These are phyloP conservation scores for Athalia rosae DNA, from an alignment of 2,888 invertebrate species.

Conservation along the genomic window DNA sequence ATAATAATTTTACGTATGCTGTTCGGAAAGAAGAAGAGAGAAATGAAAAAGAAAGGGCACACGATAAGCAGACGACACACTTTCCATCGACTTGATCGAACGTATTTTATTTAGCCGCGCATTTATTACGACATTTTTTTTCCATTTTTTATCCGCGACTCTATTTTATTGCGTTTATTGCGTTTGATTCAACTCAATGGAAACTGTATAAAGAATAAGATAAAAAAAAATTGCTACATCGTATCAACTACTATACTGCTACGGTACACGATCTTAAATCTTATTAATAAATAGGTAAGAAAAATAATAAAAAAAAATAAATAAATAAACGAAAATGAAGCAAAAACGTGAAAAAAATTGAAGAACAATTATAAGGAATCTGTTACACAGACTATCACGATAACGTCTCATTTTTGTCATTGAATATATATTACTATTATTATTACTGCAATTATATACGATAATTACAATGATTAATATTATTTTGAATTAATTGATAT, in stretches of 20 bases:
- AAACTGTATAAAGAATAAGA: constrained; percentile 66
- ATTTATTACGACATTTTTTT: background rate
- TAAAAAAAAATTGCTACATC: constrained; percentile 46
- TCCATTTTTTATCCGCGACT: background rate
- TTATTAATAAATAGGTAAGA: no score
- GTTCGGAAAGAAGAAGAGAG: no score
- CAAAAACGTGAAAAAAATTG: no score
- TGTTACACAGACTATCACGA: no score
- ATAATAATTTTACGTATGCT: no score
- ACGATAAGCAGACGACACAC: constrained; percentile 56
- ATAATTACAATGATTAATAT: constrained; percentile 51
- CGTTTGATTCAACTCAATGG: constrained; percentile 69
- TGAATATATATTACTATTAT: constrained; percentile 48
- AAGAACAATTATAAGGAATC: no score
- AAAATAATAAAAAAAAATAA: no score
- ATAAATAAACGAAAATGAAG: no score
- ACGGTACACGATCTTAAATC: constrained; percentile 26
- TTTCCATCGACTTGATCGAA: constrained; percentile 72
- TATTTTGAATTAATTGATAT: constrained; percentile 49
- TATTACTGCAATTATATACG: constrained; percentile 42
- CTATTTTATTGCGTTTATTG: background rate
- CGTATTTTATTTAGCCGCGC: constrained; percentile 24
- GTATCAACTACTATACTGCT: constrained; percentile 49
- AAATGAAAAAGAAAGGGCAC: background rate
- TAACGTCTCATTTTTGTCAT: no score